Conservation (phyloP, 1,140 invertebrate genomes). For the Caerostris darwini region DNA sequence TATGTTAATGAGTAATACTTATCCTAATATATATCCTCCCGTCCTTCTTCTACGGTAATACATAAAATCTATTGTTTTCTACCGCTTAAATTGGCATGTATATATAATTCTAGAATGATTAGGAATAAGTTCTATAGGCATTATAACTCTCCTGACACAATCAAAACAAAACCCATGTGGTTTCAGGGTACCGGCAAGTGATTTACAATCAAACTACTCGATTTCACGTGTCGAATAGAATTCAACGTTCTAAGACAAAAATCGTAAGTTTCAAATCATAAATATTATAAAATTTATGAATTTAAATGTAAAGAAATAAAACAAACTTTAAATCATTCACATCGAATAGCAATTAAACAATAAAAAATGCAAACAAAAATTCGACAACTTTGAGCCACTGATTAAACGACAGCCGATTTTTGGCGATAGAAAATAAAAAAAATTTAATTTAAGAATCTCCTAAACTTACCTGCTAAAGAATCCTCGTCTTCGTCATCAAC, state of each 20-base stretch:
- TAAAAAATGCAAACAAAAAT: slow-evolving; percentile 35
- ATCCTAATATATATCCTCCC: slow-evolving; percentile 78
- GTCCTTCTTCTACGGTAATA: slow-evolving; percentile 72
- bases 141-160: slow-evolving; percentile 66
- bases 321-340: neutral
- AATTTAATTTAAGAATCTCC: neutral
- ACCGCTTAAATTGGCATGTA: slow-evolving; percentile 56
- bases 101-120: slow-evolving; percentile 19
- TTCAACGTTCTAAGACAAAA: neutral
- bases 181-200: slow-evolving; percentile 66
- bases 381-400: neutral
- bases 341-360: neutral
- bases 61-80: slow-evolving; percentile 66
- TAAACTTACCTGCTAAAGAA: slow-evolving; percentile 77
- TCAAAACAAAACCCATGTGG: slow-evolving; percentile 78
- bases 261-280: neutral
- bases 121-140: slow-evolving; percentile 53
- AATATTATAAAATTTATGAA: neutral
- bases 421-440: slow-evolving; percentile 28
- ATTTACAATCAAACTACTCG: slow-evolving; percentile 66
- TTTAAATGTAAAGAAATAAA: neutral
- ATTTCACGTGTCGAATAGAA: slow-evolving; percentile 55
- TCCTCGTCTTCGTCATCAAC: slow-evolving; percentile 75
- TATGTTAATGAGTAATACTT: slow-evolving; percentile 79
- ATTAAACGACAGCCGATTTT: slow-evolving; percentile 37